phyloP scores from a whole-genome alignment of 2,888 invertebrate species.

The Synergus itoensis region DNA sequence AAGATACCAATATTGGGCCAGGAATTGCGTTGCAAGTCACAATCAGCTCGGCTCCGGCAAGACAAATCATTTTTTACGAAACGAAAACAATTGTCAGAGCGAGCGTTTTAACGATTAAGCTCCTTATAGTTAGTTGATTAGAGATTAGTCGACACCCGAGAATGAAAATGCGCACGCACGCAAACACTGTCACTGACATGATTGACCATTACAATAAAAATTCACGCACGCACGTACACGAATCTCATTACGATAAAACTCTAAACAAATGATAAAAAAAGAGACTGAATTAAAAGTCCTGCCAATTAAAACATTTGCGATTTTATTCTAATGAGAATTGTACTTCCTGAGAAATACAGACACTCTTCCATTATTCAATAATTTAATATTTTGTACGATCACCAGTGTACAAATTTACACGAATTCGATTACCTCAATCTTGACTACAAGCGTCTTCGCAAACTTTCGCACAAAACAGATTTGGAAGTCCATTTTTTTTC shows the following conservation, averaged over 20 bases:
- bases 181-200: conserved; percentile 54
- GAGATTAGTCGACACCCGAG: conserved; percentile 67
- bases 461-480: conserved; percentile 29
- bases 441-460: conserved; percentile 10
- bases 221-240: neutral
- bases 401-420: neutral
- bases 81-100: conserved; percentile 75
- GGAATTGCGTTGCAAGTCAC: conserved; percentile 78
- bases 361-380: conserved; percentile 20
- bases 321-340: conserved; percentile 15
- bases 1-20: conserved; percentile 74
- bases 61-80: conserved; percentile 72
- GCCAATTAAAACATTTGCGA: neutral
- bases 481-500: conserved; percentile 6
- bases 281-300: neutral
- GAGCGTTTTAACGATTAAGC: conserved; percentile 76
- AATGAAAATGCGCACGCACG: conserved; percentile 53
- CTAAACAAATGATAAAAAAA: neutral
- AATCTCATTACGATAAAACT: conserved; percentile 19
- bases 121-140: conserved; percentile 73
- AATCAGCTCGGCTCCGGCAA: conserved; percentile 78
- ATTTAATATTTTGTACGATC: neutral
- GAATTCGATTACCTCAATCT: conserved; percentile 23
- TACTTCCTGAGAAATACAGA: neutral
- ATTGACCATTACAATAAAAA: conserved; percentile 49